Evolutionary conservation across 2,797 vertebrate species (phyloP), one percentile per base, ranked within the genome.

Genomic region (Lindbergichthys nudifrons): DNA sequence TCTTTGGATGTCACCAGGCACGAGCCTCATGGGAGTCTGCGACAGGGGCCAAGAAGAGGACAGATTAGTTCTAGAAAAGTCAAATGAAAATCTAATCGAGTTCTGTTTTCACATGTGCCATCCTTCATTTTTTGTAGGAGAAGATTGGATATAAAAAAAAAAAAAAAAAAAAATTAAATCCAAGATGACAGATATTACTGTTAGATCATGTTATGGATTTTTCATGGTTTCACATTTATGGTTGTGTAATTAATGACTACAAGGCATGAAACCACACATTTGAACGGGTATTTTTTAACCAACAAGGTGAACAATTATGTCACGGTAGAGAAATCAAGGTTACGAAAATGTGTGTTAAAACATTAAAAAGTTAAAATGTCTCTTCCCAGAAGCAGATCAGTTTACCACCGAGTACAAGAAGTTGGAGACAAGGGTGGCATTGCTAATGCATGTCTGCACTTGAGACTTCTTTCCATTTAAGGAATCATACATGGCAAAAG

Each of bases 1-100:
- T 91, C 97, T 97, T 91, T 98, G 97, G 92, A 99, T 98, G 66
- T 97, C 96, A 84, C 96, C 95, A 42, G 98, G 96, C 87, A 99
- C 97, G 46, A 88, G 95, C 87, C 98, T 96, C 87, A 96, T 96
- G 75, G 98, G 96, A 51, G 96, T 99, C 98, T 99, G 87, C 80
- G 50, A 58, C 15, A 71, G 13, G 70, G 79, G 77, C 19, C 18
- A 77, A 86, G 1, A 30, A 23, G 7, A 72, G 15, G 18, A 66
- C 15, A 84, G 21, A 72, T 18, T 5, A 0, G 4, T 84, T 66
- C 21, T 36, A 36, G 6, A 36, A 36, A 36, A 36, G 32, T 36
- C 32, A 36, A 6, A 36, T 36, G 7, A 36, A 36, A 36, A 36
- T 36, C 30, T 3, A 30, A 30, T 30, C 32, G 36, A 12, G 13